phyloP scores from a whole-genome alignment of 2,113 vertebrate species.

The Nesogale talazaci region DNA sequence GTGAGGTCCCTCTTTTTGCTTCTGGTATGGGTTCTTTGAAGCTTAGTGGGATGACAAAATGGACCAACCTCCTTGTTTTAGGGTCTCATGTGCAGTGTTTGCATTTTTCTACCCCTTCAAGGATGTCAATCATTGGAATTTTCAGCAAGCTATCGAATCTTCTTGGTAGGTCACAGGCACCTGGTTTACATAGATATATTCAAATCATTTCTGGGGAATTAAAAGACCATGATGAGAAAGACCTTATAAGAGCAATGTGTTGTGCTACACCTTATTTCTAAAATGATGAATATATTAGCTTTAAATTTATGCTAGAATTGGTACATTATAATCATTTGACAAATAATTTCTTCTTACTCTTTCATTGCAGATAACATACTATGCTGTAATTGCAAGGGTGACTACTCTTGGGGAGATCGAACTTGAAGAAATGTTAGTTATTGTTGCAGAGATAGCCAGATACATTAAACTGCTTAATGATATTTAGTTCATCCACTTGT shows the following conservation, averaged over 20 bases:
- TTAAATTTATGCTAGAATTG: conserved; percentile 41
- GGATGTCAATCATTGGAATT: not conserved
- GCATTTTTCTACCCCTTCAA: not conserved
- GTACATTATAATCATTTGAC: not conserved
- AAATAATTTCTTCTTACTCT: not conserved
- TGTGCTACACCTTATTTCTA: not conserved
- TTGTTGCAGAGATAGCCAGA: conserved; percentile 10
- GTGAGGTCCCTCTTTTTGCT: not conserved
- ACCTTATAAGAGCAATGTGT: not conserved
- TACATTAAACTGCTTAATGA: conserved; percentile 39
- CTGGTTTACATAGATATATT: too few relatives aligned
- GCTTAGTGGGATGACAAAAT: not conserved
- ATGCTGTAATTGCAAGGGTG: conserved; percentile 3
- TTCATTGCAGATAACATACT: conserved; percentile 8
- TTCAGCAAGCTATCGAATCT: not conserved
- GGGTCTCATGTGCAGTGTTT: not conserved
- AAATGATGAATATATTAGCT: not conserved
- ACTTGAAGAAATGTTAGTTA: conserved; percentile 17
- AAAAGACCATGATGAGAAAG: not conserved
- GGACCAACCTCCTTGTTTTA: not conserved
- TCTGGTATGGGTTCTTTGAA: not conserved
- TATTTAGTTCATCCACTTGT: conserved; percentile 41
- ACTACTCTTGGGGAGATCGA: conserved; percentile 18
- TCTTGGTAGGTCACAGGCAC: not conserved
- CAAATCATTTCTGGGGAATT: not conserved